phyloP scores from a whole-genome alignment of 2,797 vertebrate genomes.

The Halcyon leucocephala region DNA sequence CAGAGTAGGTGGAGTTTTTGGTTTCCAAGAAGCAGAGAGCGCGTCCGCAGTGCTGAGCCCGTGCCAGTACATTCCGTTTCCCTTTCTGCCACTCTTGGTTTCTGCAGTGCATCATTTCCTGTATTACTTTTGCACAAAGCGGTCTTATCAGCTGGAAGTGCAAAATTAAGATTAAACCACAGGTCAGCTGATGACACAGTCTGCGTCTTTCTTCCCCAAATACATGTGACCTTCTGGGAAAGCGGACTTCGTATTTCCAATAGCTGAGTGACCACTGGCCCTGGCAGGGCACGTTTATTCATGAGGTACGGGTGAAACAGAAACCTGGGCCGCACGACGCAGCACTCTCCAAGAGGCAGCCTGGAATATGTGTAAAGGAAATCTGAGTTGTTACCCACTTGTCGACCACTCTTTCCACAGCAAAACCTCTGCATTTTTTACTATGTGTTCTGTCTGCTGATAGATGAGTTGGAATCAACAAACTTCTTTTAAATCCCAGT shows the following conservation, averaged over 20 bases:
- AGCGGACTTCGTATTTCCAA: neutral
- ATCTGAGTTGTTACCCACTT: neutral
- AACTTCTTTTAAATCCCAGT: neutral
- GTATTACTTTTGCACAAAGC: conserved; percentile 76
- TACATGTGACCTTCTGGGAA: neutral
- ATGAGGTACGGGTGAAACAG: neutral
- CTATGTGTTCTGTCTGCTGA: neutral
- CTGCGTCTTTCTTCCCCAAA: neutral
- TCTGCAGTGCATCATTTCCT: conserved; percentile 72
- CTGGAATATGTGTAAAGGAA: neutral
- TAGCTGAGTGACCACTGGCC: neutral
- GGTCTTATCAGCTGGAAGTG: conserved; percentile 76
- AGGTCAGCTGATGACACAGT: conserved; percentile 69
- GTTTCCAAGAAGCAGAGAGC: conserved; percentile 33
- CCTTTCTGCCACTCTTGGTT: conserved; percentile 63
- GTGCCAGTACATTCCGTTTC: conserved; percentile 69
- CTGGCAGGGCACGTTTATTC: neutral
- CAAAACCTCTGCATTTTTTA: neutral
- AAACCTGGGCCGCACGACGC: neutral
- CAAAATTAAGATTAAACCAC: conserved; percentile 76
- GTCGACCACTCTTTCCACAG: neutral
- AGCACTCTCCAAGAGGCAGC: neutral
- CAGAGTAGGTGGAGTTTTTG: neutral
- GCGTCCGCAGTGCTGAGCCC: neutral
- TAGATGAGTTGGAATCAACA: neutral